phyloP scores from a whole-genome alignment of 1,140 invertebrate genomes.

The Euura saliciscinereae region DNA sequence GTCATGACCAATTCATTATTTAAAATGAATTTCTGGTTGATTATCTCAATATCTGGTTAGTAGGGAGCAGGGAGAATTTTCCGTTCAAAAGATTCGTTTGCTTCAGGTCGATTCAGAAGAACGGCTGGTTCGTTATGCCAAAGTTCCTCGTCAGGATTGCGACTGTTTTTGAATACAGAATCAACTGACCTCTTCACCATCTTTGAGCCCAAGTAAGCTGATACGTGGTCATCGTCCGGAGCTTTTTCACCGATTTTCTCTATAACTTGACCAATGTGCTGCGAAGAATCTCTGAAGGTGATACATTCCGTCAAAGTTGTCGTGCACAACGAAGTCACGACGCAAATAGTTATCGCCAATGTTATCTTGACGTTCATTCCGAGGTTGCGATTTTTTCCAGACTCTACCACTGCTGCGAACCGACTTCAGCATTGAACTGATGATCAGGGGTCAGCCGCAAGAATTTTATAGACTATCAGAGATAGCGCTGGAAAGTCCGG shows the following conservation, averaged over 20 bases:
- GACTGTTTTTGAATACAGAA: background rate
- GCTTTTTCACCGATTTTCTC: conserved; percentile 8
- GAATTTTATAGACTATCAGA: background rate
- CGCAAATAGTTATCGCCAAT: background rate
- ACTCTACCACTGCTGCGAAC: background rate
- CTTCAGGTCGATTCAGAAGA: background rate
- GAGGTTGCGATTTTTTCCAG: background rate
- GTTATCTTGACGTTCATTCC: background rate
- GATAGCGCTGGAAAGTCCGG: background rate
- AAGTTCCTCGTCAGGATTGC: no score
- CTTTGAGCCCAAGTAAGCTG: background rate
- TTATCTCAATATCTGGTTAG: background rate
- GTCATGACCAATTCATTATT: background rate
- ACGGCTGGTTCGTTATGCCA: background rate
- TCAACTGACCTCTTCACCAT: background rate
- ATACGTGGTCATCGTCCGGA: background rate
- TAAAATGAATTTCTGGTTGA: background rate
- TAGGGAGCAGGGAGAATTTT: no score
- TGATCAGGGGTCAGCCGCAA: background rate
- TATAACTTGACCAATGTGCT: background rate
- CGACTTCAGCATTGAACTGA: background rate
- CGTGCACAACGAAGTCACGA: background rate
- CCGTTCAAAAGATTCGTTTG: background rate
- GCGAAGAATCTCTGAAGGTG: background rate
- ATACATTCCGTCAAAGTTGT: background rate